Percentiles rank a stretch among this genome's conserved stretches.
Evolutionary conservation across 2,113 vertebrate genomes (phyloP).

Genomic region (Aspidoscelis tigris): DNA sequence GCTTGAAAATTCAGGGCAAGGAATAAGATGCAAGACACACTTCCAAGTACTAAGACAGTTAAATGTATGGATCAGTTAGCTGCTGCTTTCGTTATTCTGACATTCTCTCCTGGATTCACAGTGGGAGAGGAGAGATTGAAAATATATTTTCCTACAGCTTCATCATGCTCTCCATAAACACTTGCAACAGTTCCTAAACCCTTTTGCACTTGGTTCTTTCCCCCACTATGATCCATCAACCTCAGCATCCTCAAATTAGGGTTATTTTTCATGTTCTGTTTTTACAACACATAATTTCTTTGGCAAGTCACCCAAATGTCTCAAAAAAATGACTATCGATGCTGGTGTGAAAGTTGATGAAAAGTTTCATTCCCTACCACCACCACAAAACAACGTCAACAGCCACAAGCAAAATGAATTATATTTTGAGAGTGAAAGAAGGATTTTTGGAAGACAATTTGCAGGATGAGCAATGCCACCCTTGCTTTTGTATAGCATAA

Average conservation of each 20-base stretch:
- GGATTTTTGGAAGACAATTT: neutral
- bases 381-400: neutral
- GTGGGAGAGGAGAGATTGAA: neutral
- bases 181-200: conserved; percentile 19
- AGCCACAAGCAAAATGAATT: neutral
- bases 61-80: conserved; percentile 42
- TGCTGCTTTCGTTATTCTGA: neutral
- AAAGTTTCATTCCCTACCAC: too few relatives aligned
- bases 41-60: neutral
- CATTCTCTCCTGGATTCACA: conserved; percentile 38
- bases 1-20: conserved; percentile 35
- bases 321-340: conserved; percentile 10
- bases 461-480: neutral
- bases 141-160: neutral
- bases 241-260: conserved; percentile 41
- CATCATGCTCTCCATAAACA: conserved; percentile 13
- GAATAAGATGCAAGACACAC: neutral
- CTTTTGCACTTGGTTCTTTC: conserved; percentile 24
- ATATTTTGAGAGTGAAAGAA: neutral
- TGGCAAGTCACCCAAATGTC: neutral
- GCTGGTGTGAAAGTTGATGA: neutral
- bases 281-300: neutral
- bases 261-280: conserved; percentile 6
- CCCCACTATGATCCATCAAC: conserved; percentile 6
- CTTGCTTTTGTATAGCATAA: neutral